phyloP scores from a whole-genome alignment of 2,888 invertebrate genomes.

The Rosalia funebris region DNA sequence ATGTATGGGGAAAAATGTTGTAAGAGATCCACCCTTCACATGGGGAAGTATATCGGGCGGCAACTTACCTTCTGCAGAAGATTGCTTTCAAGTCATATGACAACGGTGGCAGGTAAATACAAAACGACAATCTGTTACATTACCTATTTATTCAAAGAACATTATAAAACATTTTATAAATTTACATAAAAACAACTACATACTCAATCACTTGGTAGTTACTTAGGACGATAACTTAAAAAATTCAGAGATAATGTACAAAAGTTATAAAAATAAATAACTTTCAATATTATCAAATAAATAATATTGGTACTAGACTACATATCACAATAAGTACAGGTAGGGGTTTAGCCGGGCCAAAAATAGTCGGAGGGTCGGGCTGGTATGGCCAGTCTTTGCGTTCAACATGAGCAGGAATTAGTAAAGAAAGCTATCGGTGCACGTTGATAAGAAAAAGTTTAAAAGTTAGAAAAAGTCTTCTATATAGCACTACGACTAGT shows the following conservation, averaged over 20 bases:
- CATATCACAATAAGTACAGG: constrained; percentile 50
- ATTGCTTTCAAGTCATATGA: too few species aligned
- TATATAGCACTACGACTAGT: too few species aligned
- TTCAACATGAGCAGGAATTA: background rate
- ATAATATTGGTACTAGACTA: constrained; percentile 32
- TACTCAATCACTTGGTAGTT: constrained; percentile 9
- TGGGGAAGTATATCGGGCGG: too few species aligned
- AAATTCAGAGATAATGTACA: constrained; percentile 32
- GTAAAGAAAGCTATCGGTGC: background rate
- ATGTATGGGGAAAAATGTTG: too few species aligned
- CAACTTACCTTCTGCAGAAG: too few species aligned
- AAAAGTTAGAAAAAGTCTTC: too few species aligned
- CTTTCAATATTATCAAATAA: constrained; percentile 35
- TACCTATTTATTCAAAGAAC: background rate
- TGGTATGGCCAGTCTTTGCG: background rate
- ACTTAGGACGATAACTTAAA: constrained; percentile 13
- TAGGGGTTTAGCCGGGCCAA: constrained; percentile 35
- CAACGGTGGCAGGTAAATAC: too few species aligned
- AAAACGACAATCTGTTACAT: background rate
- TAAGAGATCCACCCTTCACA: too few species aligned
- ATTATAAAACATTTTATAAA: constrained; percentile 22
- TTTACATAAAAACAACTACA: constrained; percentile 16
- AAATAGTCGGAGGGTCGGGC: background rate
- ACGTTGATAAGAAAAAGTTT: too few species aligned
- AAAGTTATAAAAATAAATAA: constrained; percentile 44